Evolutionary conservation across 2,797 vertebrate species (phyloP), one percentile per base, ranked within the genome.

Genomic region (Nannoperca obscura): DNA sequence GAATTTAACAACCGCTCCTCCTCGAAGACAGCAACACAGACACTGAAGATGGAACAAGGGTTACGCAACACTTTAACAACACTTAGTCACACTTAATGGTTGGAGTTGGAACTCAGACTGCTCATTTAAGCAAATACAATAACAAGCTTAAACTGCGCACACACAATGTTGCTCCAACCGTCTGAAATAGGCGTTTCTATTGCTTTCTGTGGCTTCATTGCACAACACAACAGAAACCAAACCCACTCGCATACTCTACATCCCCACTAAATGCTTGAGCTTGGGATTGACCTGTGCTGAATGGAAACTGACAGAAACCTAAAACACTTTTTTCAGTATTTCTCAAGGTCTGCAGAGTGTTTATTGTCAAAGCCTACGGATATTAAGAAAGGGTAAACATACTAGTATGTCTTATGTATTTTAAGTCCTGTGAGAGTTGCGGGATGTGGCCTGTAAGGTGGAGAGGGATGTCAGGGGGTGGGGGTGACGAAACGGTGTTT

Each of bases 291-390:
- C 86, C 89, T 80, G 88, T 20, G 63, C 80, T 71, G 54, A 81
- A 79, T 46, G 66, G 71, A 80, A 83, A 74, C 67, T 32, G 75
- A 83, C 40, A 64, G 82, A 71, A 85, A 62, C 46, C 40, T 67
- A 72, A 81, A 81, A 84, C 70, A 79, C 27, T 73, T 67, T 72
- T 80, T 65, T 84, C 72, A 55, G 79, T 73, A 80, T 86, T 86
- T 73, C 78, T 82, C 87, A 87, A 38, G 80, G 83, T 93, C 89
- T 95, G 94, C 92, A 90, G 92, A 91, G 89, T 89, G 80, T 86
- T 93, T 92, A 84, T 83, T 90, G 80, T 91, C 79, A 80, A 93
- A 93, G 90, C 88, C 83, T 74, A 68, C 69, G 68, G 76, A 90
- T 90, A 66, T 81, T 63, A 83, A 64, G 67, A 86, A 74, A 81